Evolutionary conservation across 2,888 invertebrate genomes (phyloP).

Genomic region (Osedax fenrisi): DNA sequence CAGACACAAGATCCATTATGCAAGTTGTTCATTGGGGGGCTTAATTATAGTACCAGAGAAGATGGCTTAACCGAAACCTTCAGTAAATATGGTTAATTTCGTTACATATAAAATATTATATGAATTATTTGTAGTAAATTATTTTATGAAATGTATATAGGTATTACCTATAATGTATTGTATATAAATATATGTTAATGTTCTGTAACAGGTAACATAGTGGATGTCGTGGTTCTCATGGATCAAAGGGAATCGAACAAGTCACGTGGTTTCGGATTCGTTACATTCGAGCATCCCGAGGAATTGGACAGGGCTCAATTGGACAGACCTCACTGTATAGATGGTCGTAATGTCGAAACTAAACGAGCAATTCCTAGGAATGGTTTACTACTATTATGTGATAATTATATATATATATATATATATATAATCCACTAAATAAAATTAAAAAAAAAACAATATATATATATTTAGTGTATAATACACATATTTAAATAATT

Average conservation of each 20-base stretch:
- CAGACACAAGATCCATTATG: background rate
- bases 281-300: background rate
- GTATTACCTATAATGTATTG: too few relatives aligned
- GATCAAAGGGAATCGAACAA: background rate
- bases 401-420: too few relatives aligned
- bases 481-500: too few relatives aligned
- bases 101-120: too few relatives aligned
- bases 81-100: background rate
- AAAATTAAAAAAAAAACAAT: too few relatives aligned
- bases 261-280: background rate
- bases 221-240: background rate
- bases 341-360: background rate
- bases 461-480: too few relatives aligned
- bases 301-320: background rate
- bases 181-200: background rate
- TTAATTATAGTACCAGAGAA: background rate
- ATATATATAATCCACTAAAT: background rate
- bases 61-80: background rate
- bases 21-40: background rate
- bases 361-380: background rate
- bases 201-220: background rate
- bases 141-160: too few relatives aligned
- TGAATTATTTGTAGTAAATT: too few relatives aligned
- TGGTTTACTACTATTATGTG: background rate
- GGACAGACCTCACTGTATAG: background rate